phyloP scores from a whole-genome alignment of 2,797 vertebrate species.

The Rhynchonycteris naso region DNA sequence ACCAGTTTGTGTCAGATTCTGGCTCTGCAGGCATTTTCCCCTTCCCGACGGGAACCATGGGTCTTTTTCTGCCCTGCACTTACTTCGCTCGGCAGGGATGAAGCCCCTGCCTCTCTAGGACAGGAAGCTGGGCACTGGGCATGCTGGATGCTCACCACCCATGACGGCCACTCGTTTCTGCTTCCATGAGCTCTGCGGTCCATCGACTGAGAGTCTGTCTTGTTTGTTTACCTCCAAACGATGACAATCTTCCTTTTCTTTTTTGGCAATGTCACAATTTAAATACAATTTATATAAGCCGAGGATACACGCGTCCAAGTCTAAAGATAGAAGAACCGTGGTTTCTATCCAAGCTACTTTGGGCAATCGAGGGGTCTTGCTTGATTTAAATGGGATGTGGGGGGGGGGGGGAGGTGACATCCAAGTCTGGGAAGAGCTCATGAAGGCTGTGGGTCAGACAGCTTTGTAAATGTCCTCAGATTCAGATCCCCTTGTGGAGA shows the following conservation, averaged over 20 bases:
- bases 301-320: background rate
- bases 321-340: background rate
- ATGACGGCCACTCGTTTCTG: background rate
- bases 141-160: rapidly evolving
- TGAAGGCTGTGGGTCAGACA: background rate
- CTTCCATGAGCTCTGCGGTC: background rate
- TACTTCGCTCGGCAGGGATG: background rate
- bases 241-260: background rate
- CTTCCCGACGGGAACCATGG: background rate
- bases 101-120: too few species aligned
- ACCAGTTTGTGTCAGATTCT: background rate
- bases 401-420: background rate
- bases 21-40: background rate
- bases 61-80: background rate
- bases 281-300: background rate
- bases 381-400: background rate
- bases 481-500: background rate
- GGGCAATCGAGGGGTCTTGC: background rate
- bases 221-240: background rate
- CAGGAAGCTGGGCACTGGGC: too few species aligned
- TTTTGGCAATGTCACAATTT: background rate
- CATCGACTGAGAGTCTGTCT: background rate
- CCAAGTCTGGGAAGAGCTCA: background rate
- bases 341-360: background rate
- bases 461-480: background rate